Base-by-base conservation (phyloP, 2,113 vertebrate genomes). In the Nothocercus julius region DNA sequence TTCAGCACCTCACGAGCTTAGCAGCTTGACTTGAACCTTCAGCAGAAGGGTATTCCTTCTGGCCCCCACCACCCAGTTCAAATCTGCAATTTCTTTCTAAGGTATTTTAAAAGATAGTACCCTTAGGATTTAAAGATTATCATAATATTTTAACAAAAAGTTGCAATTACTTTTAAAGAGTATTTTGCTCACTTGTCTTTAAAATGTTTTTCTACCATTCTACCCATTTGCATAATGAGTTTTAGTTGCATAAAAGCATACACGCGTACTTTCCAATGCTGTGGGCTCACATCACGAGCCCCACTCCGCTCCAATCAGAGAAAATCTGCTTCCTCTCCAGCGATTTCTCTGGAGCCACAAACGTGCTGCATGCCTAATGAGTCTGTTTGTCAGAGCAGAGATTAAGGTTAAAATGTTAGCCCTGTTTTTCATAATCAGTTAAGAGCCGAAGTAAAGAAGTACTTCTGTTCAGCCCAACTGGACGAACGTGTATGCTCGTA, bases 401-500 rank as follows among this genome's bases (percentile, higher is more conserved):
- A 18, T 88, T 45, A 58, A 7, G 0, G 1, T 78, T 93, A 83
- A 87, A 74, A 68, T 32, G 30, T 22, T 15, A 77, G n/a, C 42
- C 86, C 34, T 4, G 32, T 56, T 89, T 74, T 63, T 79, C 63
- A 78, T 53, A 62, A 96, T 51, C 67, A 81, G 80, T 54, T 87
- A 94, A 96, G 79, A 95, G 91, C 19, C 27, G 42, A 58, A 32
- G 51, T 88, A 70, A 2, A 88, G 86, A 93, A 88, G 85, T 34
- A 93, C 47, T 77, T 79, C 67, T 79, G 70, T 81, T 45, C 42
- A 87, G 28, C 95, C 91, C 82, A 95, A 83, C 64, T 69, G 92
- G 89, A 89, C 74, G 83, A 94, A 90, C 69, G 92, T 92, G 97
- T 95, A 56, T 64, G 79, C 28, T 97, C 45, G 56, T 27, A 0